Evolutionary conservation across 2,113 vertebrate species (phyloP).

Genomic region (Xyliphius kryptos): DNA sequence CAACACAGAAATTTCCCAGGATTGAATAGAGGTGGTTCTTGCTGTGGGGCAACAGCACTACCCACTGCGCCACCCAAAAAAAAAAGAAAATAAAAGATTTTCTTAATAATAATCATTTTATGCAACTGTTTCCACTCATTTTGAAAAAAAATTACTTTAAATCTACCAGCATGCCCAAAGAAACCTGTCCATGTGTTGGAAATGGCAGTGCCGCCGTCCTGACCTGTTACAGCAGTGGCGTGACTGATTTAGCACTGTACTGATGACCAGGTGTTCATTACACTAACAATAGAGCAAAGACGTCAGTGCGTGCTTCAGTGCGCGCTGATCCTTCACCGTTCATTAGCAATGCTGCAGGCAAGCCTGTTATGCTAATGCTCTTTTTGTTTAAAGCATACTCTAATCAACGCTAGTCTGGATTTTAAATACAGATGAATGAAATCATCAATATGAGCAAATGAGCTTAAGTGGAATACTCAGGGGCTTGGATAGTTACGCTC

Average conservation of each 20-base stretch:
- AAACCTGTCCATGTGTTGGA: too few relatives aligned
- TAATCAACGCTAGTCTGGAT: conserved; percentile 64
- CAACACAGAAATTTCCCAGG: too few relatives aligned
- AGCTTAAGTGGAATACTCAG: conserved; percentile 14
- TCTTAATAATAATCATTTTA: too few relatives aligned
- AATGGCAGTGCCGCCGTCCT: too few relatives aligned
- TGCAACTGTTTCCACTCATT: too few relatives aligned
- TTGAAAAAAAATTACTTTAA: too few relatives aligned
- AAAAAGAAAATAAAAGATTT: too few relatives aligned
- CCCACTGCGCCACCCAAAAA: too few relatives aligned
- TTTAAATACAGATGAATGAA: conserved; percentile 53
- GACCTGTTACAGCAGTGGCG: conserved; percentile 43
- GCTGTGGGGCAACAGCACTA: too few relatives aligned
- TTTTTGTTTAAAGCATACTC: conserved; percentile 69
- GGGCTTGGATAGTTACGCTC: conserved; percentile 9
- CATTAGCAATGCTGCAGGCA: conserved; percentile 50
- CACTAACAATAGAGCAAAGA: conserved; percentile 63
- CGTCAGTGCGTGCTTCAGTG: conserved; percentile 52
- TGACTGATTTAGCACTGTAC: conserved; percentile 59
- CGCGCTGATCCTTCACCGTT: conserved; percentile 52
- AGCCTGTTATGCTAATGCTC: conserved; percentile 65
- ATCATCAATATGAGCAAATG: conserved; percentile 30
- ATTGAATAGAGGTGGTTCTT: too few relatives aligned
- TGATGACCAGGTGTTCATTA: conserved; percentile 73
- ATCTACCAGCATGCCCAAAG: too few relatives aligned